Percentiles rank a stretch among this genome's conserved stretches.
Conservation (phyloP, 2,888 invertebrate genomes). For the Chrysomela aeneicollis region DNA sequence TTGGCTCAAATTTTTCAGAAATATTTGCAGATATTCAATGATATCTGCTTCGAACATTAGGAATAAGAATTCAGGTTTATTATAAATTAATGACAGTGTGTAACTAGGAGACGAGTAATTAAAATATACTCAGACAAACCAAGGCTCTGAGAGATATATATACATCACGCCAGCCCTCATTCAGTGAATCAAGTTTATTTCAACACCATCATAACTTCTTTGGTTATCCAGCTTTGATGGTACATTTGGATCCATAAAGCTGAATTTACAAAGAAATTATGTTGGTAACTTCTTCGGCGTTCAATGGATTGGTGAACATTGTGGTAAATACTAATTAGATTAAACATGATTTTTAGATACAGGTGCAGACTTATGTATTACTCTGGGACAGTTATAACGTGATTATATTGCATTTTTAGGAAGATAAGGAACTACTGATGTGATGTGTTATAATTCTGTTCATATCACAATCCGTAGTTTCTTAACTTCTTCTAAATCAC, state of each 20-base stretch:
- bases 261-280: constrained; percentile 56
- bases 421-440: constrained; percentile 60
- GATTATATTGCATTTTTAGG: constrained; percentile 28
- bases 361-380: too few relatives aligned
- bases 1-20: background rate
- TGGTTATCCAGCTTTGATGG: constrained; percentile 66
- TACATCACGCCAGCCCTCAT: background rate
- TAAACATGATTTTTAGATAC: too few relatives aligned
- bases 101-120: background rate
- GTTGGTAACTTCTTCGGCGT: too few relatives aligned
- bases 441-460: constrained; percentile 51
- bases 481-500: too few relatives aligned
- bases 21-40: background rate
- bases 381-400: too few relatives aligned
- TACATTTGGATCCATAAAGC: constrained; percentile 59
- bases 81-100: background rate
- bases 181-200: background rate
- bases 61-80: background rate
- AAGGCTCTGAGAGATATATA: background rate
- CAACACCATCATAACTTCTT: constrained; percentile 56
- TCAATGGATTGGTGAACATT: too few relatives aligned
- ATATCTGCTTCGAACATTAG: background rate
- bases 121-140: background rate
- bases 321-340: constrained; percentile 28
- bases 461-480: too few relatives aligned